phyloP scores from a whole-genome alignment of 2,113 vertebrate genomes.

The Anguilla japonica region DNA sequence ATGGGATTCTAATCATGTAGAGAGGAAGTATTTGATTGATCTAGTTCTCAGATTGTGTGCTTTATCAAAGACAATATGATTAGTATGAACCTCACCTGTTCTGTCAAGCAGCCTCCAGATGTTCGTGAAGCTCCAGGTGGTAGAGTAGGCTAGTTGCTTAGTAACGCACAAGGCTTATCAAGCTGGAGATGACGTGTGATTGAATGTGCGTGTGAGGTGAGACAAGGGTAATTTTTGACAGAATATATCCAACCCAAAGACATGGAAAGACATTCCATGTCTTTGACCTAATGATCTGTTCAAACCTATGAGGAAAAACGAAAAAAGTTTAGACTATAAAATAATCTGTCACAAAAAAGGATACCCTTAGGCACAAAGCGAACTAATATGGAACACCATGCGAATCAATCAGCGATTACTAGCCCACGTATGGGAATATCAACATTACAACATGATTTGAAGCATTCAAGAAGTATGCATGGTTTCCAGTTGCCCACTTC shows the following conservation, averaged over 20 bases:
- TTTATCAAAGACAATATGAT: background rate
- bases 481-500: too few relatives aligned
- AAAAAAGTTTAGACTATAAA: too few relatives aligned
- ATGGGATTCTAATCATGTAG: background rate
- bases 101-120: background rate
- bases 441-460: background rate
- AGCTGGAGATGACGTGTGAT: background rate
- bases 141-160: background rate
- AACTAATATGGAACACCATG: background rate
- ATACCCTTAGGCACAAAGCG: too few relatives aligned
- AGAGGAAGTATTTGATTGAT: constrained; percentile 13
- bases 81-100: background rate
- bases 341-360: too few relatives aligned
- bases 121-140: background rate
- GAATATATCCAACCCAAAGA: background rate
- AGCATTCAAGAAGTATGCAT: background rate
- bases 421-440: background rate
- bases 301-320: too few relatives aligned
- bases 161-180: background rate
- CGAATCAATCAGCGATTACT: background rate
- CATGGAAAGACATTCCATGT: too few relatives aligned
- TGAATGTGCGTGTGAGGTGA: background rate
- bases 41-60: constrained; percentile 1
- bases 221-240: background rate
- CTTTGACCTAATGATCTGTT: background rate